Percentiles rank a stretch among this genome's conserved stretches.
phyloP scores from a whole-genome alignment of 2,113 vertebrate species.

The Rafetus swinhoei region DNA sequence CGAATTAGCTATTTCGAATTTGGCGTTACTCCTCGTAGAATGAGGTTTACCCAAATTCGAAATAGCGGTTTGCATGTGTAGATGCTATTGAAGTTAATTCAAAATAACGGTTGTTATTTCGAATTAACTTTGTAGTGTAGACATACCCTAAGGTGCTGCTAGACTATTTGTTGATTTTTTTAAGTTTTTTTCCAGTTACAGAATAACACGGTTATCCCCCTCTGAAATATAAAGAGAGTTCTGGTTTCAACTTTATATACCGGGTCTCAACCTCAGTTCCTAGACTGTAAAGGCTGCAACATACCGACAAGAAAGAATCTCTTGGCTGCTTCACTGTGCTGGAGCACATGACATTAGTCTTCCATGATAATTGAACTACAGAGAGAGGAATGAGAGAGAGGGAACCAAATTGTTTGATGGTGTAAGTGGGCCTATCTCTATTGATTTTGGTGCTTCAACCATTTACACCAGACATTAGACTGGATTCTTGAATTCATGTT shows the following conservation, averaged over 20 bases:
- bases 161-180: too few species aligned
- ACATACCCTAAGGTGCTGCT: too few species aligned
- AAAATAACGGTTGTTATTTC: too few species aligned
- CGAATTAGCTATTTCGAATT: too few species aligned
- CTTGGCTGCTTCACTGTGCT: background rate
- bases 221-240: background rate
- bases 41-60: too few species aligned
- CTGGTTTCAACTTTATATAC: background rate
- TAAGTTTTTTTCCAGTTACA: too few species aligned
- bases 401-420: conserved; percentile 39
- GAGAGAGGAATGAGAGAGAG: background rate
- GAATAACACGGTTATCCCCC: too few species aligned
- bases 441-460: background rate
- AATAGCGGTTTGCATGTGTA: too few species aligned
- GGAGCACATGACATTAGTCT: conserved; percentile 7
- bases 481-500: conserved; percentile 11
- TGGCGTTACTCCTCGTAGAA: too few species aligned
- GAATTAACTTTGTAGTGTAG: too few species aligned
- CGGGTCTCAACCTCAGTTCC: background rate
- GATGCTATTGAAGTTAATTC: too few species aligned
- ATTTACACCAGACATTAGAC: background rate
- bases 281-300: background rate
- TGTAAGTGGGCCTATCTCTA: conserved; percentile 28
- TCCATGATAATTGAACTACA: conserved; percentile 45
- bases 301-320: background rate